Base-by-base conservation (phyloP, 1,140 invertebrate species). In the Drosophila arizonae region DNA sequence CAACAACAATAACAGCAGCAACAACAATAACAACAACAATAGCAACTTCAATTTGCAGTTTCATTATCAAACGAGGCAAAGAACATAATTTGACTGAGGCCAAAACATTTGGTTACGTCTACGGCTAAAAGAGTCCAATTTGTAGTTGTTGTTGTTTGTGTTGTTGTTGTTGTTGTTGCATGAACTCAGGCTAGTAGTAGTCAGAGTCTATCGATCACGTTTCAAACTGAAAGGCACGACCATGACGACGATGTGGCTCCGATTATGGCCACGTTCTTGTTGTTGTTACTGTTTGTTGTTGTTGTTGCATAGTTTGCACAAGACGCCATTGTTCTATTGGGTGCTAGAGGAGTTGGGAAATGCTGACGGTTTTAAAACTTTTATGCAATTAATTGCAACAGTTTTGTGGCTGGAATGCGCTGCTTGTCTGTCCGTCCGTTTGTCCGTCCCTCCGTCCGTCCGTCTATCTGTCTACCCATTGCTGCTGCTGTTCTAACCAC, bases 181-280 rank as follows among this genome's bases (percentile, higher is more conserved):
- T 57, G 26, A 11, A 62, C 64, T 52, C n/a, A 3, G 30, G 17
- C 57, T 80, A 74, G 85, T 84, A 24, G 21, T 24, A 86, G 89
- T 90, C 81, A 56, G 85, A 56, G 85, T 87, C 90, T 78, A 90
- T 90, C 89, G 89, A 90, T 90, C 89, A 90, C 89, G 89, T 90
- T 87, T 90, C 79, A 73, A 88, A 80, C 79, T 64, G 73, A 84
- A 77, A 82, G 82, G 69, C 79, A 88, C 76, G 82, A 79, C 79
- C 76, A 65, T 71, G 72, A 69, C 62, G 76, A 54, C 58, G 52
- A 66, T 63, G 72, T 64, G 41, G 62, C 67, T 75, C 60, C 67
- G 72, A 75, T 75, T 71, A 75, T 75, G 71, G 71, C 71, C 57
- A 73, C 28, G 39, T 28, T 69, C 39, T 63, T 63, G 51, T 41